These are phyloP conservation scores for Glaucomys volans DNA, from an alignment of 2,113 vertebrate genomes.

Conservation along the genomic window DNA sequence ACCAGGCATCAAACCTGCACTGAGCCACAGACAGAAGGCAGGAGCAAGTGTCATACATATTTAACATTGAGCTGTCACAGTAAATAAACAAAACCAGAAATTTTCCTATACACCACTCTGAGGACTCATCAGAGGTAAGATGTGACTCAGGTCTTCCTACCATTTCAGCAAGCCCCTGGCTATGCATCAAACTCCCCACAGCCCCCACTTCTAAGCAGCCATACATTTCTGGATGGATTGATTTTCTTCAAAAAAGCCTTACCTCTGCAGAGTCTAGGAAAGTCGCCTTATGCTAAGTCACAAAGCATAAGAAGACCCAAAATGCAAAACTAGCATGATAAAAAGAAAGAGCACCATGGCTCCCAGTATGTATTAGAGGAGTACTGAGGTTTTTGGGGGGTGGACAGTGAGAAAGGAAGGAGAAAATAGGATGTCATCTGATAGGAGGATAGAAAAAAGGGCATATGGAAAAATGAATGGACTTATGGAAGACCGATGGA, in stretches of 20 bases:
- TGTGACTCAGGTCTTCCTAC: neutral
- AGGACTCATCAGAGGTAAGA: neutral
- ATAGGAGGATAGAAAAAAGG: neutral
- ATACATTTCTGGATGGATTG: neutral
- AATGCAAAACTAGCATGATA: neutral
- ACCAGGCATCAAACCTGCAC: neutral
- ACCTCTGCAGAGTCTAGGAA: conserved; percentile 26
- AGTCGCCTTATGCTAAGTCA: neutral
- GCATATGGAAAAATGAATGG: neutral
- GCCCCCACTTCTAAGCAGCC: neutral
- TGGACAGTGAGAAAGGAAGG: neutral
- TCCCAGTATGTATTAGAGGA: neutral
- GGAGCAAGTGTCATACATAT: neutral
- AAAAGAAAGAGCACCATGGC: neutral
- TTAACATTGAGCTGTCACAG: conserved; percentile 44
- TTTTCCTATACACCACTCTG: neutral
- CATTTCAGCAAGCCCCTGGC: neutral
- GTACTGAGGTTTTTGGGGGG: neutral
- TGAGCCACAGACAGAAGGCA: conserved; percentile 27
- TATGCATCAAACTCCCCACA: neutral
- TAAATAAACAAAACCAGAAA: conserved; percentile 48
- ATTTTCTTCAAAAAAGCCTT: neutral
- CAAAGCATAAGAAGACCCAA: conserved; percentile 11
- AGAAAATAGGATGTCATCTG: neutral
- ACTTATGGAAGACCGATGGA: neutral